phyloP scores from a whole-genome alignment of 2,113 vertebrate genomes.

The Elaphurus davidianus region DNA sequence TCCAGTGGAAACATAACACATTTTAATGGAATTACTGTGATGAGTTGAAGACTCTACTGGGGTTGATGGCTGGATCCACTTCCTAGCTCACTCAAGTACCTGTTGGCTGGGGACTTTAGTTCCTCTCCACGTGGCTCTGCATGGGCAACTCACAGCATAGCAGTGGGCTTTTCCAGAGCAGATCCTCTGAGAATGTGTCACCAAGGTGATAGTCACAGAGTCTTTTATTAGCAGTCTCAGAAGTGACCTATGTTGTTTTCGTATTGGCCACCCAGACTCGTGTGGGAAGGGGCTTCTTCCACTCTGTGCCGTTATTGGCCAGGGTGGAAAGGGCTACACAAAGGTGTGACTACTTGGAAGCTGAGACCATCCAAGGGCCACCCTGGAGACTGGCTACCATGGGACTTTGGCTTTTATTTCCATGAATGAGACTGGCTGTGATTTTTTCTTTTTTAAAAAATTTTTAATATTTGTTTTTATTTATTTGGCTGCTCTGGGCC shows the following conservation, averaged over 20 bases:
- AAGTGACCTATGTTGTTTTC: not conserved
- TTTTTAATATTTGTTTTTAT: not conserved
- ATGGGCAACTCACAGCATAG: not conserved
- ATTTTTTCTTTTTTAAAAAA: not conserved
- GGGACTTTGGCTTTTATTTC: not conserved
- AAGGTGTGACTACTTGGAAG: not conserved
- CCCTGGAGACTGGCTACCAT: not conserved
- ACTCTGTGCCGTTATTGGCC: not conserved
- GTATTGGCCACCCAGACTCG: not conserved
- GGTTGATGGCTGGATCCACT: not conserved
- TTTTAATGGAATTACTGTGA: not conserved
- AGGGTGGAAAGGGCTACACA: not conserved
- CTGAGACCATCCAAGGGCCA: not conserved
- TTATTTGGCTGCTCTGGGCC: not conserved
- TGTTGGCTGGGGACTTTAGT: not conserved
- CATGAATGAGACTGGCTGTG: not conserved
- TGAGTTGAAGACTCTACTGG: not conserved
- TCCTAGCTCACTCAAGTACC: not conserved
- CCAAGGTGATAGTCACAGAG: not conserved
- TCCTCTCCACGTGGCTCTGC: not conserved
- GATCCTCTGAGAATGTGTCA: not conserved
- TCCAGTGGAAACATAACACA: not conserved
- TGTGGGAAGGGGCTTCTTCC: not conserved
- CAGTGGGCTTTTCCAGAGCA: not conserved
- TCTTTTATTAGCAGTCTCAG: not conserved